Evolutionary conservation across 2,113 vertebrate species (phyloP).

Genomic region (Equus quagga): DNA sequence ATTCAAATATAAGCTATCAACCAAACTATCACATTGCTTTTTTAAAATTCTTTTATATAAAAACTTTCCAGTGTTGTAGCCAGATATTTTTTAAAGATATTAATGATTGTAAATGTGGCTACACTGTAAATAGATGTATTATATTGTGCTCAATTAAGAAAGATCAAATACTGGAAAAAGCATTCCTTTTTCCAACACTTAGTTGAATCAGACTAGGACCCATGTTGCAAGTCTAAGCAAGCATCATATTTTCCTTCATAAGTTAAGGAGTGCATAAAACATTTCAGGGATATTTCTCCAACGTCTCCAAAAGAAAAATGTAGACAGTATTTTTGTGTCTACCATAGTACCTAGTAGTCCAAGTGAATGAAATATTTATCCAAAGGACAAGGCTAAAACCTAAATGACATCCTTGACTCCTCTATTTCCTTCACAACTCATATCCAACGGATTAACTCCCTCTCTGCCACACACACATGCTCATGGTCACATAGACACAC

Average conservation of each 20-base stretch:
- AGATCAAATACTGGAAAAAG: not conserved
- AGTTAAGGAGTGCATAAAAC: not conserved
- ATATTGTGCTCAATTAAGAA: not conserved
- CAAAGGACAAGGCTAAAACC: not conserved
- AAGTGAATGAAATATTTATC: not conserved
- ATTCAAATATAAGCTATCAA: not conserved
- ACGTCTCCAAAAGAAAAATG: not conserved
- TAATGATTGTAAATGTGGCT: not conserved
- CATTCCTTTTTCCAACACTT: not conserved
- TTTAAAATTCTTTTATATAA: not conserved
- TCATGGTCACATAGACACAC: not conserved
- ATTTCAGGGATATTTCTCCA: constrained; percentile 18
- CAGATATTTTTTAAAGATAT: not conserved
- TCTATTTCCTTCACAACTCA: not conserved
- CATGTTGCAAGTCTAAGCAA: not conserved
- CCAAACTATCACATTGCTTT: not conserved
- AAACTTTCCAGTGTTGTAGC: not conserved
- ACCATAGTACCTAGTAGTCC: not conserved
- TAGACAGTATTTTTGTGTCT: not conserved
- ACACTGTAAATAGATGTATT: not conserved
- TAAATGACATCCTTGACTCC: not conserved
- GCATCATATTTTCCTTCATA: not conserved
- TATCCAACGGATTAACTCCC: not conserved
- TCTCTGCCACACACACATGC: not conserved
- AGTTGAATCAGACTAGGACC: not conserved